Evolutionary conservation across 2,888 invertebrate species (phyloP).

Genomic region (Oegoconia quadripuncta): DNA sequence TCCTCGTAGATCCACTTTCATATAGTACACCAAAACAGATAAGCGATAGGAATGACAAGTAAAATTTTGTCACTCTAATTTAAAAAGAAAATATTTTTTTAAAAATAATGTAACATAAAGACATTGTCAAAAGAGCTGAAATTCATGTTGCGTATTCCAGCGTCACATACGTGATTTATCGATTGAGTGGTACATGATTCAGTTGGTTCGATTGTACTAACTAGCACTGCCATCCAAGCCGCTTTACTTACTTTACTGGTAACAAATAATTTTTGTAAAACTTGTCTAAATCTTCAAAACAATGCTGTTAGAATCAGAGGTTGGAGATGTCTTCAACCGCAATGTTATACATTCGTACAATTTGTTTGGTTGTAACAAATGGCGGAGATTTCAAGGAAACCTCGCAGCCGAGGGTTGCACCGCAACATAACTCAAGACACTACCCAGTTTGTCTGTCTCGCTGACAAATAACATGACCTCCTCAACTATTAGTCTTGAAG

Average conservation of each 20-base stretch:
- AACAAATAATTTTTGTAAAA: too few relatives aligned
- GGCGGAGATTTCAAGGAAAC: slow-evolving; percentile 27
- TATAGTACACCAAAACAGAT: background rate
- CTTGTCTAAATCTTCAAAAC: too few relatives aligned
- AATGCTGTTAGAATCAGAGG: too few relatives aligned
- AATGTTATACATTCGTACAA: background rate
- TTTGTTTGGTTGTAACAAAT: background rate
- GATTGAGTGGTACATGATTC: too few relatives aligned
- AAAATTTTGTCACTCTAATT: background rate
- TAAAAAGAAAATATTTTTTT: background rate
- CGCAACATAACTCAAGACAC: slow-evolving; percentile 36
- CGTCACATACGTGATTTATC: too few relatives aligned
- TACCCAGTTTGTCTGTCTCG: slow-evolving; percentile 14
- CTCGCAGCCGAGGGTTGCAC: slow-evolving; percentile 23
- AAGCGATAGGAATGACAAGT: background rate
- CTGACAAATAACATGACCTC: slow-evolving; percentile 7
- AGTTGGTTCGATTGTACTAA: too few relatives aligned
- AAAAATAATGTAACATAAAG: background rate
- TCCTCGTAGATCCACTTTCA: background rate
- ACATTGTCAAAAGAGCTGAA: too few relatives aligned
- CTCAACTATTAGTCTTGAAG: background rate
- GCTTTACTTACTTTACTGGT: too few relatives aligned
- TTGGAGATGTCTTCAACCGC: too few relatives aligned
- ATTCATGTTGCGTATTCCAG: too few relatives aligned
- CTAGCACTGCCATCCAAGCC: too few relatives aligned